A percentile compares a stretch with the other conserved stretches of the same genome.
These are phyloP conservation scores for Nymphalis io DNA, from an alignment of 1,140 invertebrate genomes.

Conservation along the genomic window DNA sequence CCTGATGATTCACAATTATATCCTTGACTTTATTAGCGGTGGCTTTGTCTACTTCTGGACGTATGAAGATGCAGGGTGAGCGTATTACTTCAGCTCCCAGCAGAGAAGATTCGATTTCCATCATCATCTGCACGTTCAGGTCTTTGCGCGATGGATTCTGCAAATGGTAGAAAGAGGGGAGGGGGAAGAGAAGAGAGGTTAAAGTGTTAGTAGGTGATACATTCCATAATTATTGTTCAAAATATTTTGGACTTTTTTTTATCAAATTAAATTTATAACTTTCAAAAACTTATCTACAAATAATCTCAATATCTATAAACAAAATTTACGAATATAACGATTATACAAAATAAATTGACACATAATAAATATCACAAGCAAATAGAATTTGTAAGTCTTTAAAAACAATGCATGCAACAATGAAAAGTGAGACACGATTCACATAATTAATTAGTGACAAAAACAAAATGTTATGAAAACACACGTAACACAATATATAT, in stretches of 20 bases:
- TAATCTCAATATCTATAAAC: too few relatives aligned
- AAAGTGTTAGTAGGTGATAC: conserved; percentile 19
- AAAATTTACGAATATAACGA: too few relatives aligned
- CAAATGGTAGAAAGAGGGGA: conserved; percentile 51
- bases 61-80: conserved; percentile 90
- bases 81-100: conserved; percentile 90
- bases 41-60: conserved; percentile 92
- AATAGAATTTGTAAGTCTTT: background rate
- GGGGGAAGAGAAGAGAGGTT: conserved; percentile 44
- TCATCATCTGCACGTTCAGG: conserved; percentile 96
- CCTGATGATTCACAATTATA: conserved; percentile 93
- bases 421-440: conserved; percentile 17
- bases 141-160: conserved; percentile 94
- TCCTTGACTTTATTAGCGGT: conserved; percentile 92
- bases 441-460: conserved; percentile 33
- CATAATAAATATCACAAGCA: background rate
- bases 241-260: background rate
- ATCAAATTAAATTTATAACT: too few relatives aligned
- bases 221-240: background rate
- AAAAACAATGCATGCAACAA: conserved; percentile 23
- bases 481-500: conserved; percentile 16
- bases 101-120: conserved; percentile 93
- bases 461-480: conserved; percentile 21
- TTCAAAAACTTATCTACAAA: too few relatives aligned
- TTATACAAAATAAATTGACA: background rate